Percentiles rank a stretch among this genome's conserved stretches.
Conservation (phyloP, 2,888 invertebrate species). For the Holacanthella duospinosa region DNA sequence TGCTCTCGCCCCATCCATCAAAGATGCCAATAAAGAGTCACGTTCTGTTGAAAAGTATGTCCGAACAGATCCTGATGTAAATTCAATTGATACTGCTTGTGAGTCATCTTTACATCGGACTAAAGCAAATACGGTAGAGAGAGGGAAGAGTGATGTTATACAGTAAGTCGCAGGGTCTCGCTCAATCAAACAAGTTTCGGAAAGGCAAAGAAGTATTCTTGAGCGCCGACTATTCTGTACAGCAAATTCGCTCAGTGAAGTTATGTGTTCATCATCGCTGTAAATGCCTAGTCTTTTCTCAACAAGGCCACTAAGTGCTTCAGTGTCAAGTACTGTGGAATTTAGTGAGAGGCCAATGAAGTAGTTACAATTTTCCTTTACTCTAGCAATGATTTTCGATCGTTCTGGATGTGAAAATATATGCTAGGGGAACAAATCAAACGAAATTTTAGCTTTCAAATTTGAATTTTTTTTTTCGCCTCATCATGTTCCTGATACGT, state of each 20-base stretch:
- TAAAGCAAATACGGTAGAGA: conserved; percentile 72
- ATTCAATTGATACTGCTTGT: conserved; percentile 87
- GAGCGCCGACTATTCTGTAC: conserved; percentile 81
- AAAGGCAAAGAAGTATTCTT: conserved; percentile 79
- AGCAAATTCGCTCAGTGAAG: conserved; percentile 90
- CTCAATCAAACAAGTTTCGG: conserved; percentile 90
- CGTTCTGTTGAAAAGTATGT: conserved; percentile 88
- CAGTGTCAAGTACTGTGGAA: conserved; percentile 62
- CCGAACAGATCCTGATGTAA: conserved; percentile 77
- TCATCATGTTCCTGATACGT: background rate
- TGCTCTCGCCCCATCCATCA: conserved; percentile 91
- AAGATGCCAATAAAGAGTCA: conserved; percentile 85
- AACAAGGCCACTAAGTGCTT: conserved; percentile 76
- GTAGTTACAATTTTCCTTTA: conserved; percentile 68
- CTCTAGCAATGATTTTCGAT: conserved; percentile 75
- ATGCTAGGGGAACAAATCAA: conserved; percentile 58
- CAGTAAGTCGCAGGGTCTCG: conserved; percentile 89
- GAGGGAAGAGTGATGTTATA: conserved; percentile 35
- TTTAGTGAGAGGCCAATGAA: conserved; percentile 75
- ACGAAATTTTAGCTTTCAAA: conserved; percentile 19
- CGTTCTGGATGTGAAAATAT: conserved; percentile 75
- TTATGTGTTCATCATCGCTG: conserved; percentile 88
- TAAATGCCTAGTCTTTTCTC: conserved; percentile 82
- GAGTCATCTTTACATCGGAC: conserved; percentile 81
- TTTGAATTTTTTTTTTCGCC: no score